Evolutionary conservation across 2,888 invertebrate species (phyloP).

Genomic region (Drosophila merina): DNA sequence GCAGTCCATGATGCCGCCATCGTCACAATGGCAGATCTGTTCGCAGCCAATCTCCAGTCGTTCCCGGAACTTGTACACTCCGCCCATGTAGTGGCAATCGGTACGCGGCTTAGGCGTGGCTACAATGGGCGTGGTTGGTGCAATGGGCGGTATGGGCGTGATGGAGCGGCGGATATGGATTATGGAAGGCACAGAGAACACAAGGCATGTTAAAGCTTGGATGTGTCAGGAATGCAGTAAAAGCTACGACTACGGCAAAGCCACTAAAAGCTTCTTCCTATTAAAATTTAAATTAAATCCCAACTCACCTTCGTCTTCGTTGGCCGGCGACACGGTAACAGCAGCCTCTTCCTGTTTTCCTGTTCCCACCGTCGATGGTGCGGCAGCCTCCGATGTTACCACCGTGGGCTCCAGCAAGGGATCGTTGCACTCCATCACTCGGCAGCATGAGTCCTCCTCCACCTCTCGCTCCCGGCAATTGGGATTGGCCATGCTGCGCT

Average conservation of each 20-base stretch:
- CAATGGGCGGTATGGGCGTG: conserved; percentile 34
- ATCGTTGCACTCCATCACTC: conserved; percentile 88
- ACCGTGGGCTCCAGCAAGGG: conserved; percentile 77
- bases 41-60: conserved; percentile 92
- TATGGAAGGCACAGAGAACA: conserved; percentile 45
- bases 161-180: conserved; percentile 29
- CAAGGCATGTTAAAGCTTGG: conserved; percentile 49
- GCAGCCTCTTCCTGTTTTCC: conserved; percentile 21
- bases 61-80: conserved; percentile 89
- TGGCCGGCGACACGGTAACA: conserved; percentile 14
- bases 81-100: conserved; percentile 85
- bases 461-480: conserved; percentile 89
- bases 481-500: conserved; percentile 87
- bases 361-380: conserved; percentile 6
- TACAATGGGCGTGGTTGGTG: conserved; percentile 20
- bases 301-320: conserved; percentile 63
- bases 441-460: conserved; percentile 89
- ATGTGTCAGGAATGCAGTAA: conserved; percentile 26
- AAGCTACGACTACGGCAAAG: conserved; percentile 49
- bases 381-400: conserved; percentile 34
- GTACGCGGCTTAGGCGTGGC: conserved; percentile 72
- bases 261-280: conserved; percentile 29
- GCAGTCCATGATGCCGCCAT: conserved; percentile 89
- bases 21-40: conserved; percentile 90
- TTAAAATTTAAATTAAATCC: not conserved